Conservation (phyloP, 1,140 invertebrate genomes). For the Oscheius sp. region DNA sequence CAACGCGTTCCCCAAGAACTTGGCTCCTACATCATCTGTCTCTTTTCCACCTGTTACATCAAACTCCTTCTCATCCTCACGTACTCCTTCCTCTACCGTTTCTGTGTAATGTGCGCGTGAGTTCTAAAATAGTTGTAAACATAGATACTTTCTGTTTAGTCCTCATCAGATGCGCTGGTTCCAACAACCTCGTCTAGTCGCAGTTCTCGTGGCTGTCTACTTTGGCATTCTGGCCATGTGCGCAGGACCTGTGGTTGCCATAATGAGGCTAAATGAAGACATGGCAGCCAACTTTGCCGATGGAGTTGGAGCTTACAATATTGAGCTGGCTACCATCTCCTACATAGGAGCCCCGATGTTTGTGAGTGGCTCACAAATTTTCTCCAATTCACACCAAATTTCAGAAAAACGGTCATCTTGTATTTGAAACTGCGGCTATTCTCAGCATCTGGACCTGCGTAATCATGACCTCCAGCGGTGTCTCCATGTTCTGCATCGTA, state of each 20-base stretch:
- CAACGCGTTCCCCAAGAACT: not conserved
- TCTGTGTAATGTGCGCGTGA: not conserved
- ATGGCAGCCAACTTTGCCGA: not conserved
- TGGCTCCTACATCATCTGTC: not conserved
- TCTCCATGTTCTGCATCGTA: not conserved
- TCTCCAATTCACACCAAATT: not conserved
- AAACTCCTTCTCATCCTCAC: not conserved
- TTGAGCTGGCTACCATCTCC: not conserved
- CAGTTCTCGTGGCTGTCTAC: not conserved
- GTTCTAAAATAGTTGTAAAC: not conserved
- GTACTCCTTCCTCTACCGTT: not conserved
- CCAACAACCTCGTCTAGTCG: not conserved
- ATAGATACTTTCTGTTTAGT: not conserved
- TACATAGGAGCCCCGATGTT: not conserved
- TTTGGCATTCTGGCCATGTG: not conserved
- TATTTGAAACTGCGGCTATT: not conserved
- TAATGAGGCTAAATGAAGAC: not conserved
- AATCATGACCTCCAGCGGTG: not conserved
- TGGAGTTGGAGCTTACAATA: not conserved
- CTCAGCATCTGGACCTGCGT: not conserved
- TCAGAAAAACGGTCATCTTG: not conserved
- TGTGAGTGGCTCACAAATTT: not conserved
- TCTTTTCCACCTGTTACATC: not conserved
- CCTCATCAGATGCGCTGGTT: not conserved
- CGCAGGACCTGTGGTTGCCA: not conserved